Base-by-base conservation (phyloP, 37 sponge, comb jelly and placozoan species). In the Aplysina aerophoba region DNA sequence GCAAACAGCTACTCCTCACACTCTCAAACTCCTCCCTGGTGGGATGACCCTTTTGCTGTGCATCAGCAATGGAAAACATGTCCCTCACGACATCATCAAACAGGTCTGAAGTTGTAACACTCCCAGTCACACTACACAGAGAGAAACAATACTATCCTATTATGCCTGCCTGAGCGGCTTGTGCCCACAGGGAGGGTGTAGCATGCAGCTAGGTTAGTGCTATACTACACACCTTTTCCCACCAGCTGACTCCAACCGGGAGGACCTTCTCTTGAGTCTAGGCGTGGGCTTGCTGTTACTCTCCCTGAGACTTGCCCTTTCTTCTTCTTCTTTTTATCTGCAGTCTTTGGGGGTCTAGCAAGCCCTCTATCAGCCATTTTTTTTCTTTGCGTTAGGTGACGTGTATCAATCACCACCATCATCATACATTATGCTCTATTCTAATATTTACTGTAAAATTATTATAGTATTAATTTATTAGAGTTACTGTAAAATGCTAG, bases 1-100 rank as follows among this genome's bases (percentile, higher is more conserved):
- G 2, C 3, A 5, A 44, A 0, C 14, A 2, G 1, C 6, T 6
- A 34, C 0, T 24, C 11, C 44, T 37, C 61, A 91, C 92, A 30
- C 60, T 28, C 22, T 58, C 64, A 31, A 90, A 93, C 40, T 90
- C 87, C 0, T 95, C 95, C 57, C 64, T 65, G 37, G 59, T 89
- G 39, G 91, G 28, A 63, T 84, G 89, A 14, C 95, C 92, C 55
- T 85, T 79, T 20, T 67, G 39, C 11, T 80, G 67, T 4, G 66
- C 27, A 63, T 95, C 95, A 35, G 92, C 92, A 24, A 40, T 31
- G n/a, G 63, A 38, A 68, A 86, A 93, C 74, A 93, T 55, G 22
- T 85, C 88, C 15, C 66, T 50, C 12, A 90, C 85, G 0, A 60
- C 79, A 21, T 83, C 86, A 20, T 86, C 94, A 82, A 93, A 89